A percentile compares a stretch with the other conserved stretches of the same genome.
phyloP scores from a whole-genome alignment of 2,113 vertebrate species.

The Trinectes maculatus region DNA sequence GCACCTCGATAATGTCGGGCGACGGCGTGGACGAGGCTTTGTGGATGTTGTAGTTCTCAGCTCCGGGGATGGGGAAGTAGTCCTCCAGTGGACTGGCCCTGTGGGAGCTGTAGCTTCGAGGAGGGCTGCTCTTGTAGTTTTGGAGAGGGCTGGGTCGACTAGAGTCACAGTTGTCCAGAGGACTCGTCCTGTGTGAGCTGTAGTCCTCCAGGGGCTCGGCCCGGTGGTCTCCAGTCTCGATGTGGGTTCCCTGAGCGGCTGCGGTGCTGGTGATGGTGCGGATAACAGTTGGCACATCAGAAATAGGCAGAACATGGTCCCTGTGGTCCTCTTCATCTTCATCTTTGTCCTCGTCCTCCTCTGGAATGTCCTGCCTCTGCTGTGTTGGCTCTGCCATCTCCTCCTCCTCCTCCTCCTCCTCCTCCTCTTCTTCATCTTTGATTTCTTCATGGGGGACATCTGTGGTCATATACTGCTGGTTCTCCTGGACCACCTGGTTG shows the following conservation, averaged over 20 bases:
- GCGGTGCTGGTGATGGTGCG: slow-evolving; percentile 74
- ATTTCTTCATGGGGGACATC: slow-evolving; percentile 45
- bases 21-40: slow-evolving; percentile 76
- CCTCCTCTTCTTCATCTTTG: slow-evolving; percentile 48
- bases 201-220: slow-evolving; percentile 62
- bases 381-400: slow-evolving; percentile 66
- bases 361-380: slow-evolving; percentile 65
- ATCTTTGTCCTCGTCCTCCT: slow-evolving; percentile 61
- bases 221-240: slow-evolving; percentile 55
- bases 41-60: slow-evolving; percentile 64
- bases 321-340: slow-evolving; percentile 77
- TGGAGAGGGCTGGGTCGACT: slow-evolving; percentile 44
- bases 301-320: slow-evolving; percentile 58
- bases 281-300: slow-evolving; percentile 61
- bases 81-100: slow-evolving; percentile 74
- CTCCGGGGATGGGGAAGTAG: slow-evolving; percentile 50
- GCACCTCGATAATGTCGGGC: slow-evolving; percentile 87
- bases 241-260: slow-evolving; percentile 77
- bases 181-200: slow-evolving; percentile 44
- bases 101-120: slow-evolving; percentile 68
- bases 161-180: slow-evolving; percentile 44
- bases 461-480: slow-evolving; percentile 52
- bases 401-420: slow-evolving; percentile 40
- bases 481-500: slow-evolving; percentile 38
- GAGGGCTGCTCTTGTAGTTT: slow-evolving; percentile 61